Evolutionary conservation across 2,888 invertebrate genomes (phyloP), one percentile per base, ranked within the genome.

Genomic region (Willowsia nigromaculata): DNA sequence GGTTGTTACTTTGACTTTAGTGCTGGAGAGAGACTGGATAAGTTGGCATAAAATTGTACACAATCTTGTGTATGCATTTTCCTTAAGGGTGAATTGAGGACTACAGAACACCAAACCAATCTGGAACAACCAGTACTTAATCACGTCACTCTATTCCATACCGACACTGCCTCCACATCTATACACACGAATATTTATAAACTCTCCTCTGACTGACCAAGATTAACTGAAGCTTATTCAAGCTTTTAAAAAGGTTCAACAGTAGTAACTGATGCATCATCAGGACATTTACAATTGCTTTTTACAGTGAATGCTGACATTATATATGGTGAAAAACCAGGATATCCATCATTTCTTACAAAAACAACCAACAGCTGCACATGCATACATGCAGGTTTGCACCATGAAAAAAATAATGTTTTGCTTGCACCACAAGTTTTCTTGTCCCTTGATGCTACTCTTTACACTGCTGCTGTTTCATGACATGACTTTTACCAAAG

Each of bases 331-430:
- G 40, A 68, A 37, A 86, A 81, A 78, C 47, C n/a, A 65, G 87
- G 81, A 87, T 56, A 87, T 87, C 59, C 87, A 87, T 87, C 87
- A 87, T 87, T 87, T 81, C 71, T 68, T 78, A 40, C 27, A n/a
- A 50, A 1, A 53, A 53, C 53, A 25, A 81, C 33, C 68, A 87
- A 82, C 82, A 87, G 82, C 87, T 80, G 80, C 80, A 78, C 40
- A 33, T 30, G 25, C n/a, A 47, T 25, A 22, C 9, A 37, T 65
- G 65, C 65, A 84, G 27, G 71, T 9, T 43, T 6, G 43, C 40
- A 43, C 13, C 50, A 76, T 15, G 27, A 50, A 74, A 50, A n/a
- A n/a, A n/a, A n/a, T n/a, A n/a, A 50, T 50, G 71, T 59, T 76
- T 76, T 71, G n/a, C 68, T 84, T 82, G 68, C 37, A 71, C 65